phyloP scores from a whole-genome alignment of 1,140 invertebrate species.

The Gyrodactylus bullatarudis region DNA sequence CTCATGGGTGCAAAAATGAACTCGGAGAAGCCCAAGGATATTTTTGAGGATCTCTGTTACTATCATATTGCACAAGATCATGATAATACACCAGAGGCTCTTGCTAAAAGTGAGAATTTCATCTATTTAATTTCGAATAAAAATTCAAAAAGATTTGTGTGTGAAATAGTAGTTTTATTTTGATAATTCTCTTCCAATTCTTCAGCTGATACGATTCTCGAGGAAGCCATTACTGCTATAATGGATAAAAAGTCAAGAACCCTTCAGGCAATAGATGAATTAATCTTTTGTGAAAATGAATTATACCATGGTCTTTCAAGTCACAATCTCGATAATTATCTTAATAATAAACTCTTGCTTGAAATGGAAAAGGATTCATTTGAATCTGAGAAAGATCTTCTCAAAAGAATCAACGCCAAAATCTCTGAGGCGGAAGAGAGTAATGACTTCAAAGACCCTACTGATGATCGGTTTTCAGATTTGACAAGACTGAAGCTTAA shows the following conservation, averaged over 20 bases:
- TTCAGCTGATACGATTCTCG: background rate
- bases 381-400: background rate
- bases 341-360: background rate
- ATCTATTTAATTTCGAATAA: background rate
- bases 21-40: background rate
- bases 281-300: background rate
- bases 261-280: background rate
- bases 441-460: background rate
- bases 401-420: background rate
- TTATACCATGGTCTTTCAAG: background rate
- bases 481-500: background rate
- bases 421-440: background rate
- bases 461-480: background rate
- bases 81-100: background rate
- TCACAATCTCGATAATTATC: background rate
- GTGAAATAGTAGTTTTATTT: background rate
- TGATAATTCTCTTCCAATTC: background rate
- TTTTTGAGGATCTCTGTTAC: background rate
- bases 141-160: background rate
- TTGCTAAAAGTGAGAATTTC: background rate
- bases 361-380: background rate
- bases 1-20: background rate
- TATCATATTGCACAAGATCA: background rate
- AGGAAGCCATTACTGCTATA: background rate
- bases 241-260: background rate